Base-by-base conservation (phyloP, 2,113 vertebrate species). In the Brachyhypopomus gauderio region DNA sequence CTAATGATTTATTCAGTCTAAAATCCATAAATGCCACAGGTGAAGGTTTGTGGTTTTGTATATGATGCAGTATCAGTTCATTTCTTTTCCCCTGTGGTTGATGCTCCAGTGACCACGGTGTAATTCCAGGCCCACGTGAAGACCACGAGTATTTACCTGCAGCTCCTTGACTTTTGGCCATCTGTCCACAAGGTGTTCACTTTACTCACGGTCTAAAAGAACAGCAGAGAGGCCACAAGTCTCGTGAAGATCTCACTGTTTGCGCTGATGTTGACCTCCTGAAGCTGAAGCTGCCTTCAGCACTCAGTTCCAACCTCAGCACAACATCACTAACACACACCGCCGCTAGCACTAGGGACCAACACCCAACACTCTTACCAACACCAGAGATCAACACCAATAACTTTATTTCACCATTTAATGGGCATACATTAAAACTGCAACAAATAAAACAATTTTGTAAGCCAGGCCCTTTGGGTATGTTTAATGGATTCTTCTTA, bases 271-370 rank as follows among this genome's bases (percentile, higher is more conserved):
- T 25, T 70, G 64, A 76, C 25, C 72, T 36, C 63, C 22, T 30
- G 52, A 75, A 48, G 2, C 66, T 77, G 56, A 76, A 56, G 2
- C 72, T 80, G 56, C 41, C 1, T 6, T 45, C 69, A 77, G 66
- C 52, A 81, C 45, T 84, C 52, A 63, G 66, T 23, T 52, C 12
- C 55, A 34, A 41, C 16, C 59, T 83, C 75, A 69, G 82, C 20
- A 83, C 23, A 83, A 78, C 75, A 78, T 67, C 52, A 48, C 9
- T 36, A 19, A 41, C 27, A 34, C 19, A 30, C 30, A 30, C 30
- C 3, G 30, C 30, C 30, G 30, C 30, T 30, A 30, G 30, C 30
- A 30, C 30, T 30, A 30, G 30, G 30, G 30, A 30, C 30, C 30
- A 30, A 30, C 30, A 30, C 30, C 30, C 2, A 30, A 41, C 41